phyloP scores from a whole-genome alignment of 2,888 invertebrate genomes.

The Scaptomyza cyrtandrae region DNA sequence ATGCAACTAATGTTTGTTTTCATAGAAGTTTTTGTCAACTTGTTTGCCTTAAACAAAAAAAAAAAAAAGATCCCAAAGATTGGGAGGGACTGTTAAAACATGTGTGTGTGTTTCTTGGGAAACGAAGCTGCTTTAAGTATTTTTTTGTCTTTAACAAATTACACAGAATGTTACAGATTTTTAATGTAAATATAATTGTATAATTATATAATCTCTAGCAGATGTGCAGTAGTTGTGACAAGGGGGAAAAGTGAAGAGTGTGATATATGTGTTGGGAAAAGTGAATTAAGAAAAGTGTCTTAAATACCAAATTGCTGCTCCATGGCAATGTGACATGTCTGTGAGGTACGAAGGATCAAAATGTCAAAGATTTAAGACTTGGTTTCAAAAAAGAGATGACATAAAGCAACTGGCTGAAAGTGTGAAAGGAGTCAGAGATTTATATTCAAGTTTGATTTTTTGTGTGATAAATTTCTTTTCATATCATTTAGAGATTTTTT shows the following conservation, averaged over 20 bases:
- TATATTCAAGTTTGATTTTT: no score
- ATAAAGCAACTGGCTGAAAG: constrained; percentile 1
- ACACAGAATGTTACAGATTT: constrained; percentile 70
- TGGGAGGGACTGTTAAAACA: constrained; percentile 44
- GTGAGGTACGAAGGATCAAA: constrained; percentile 48
- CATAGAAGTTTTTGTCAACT: constrained; percentile 72
- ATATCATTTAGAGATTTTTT: no score
- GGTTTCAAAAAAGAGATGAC: constrained; percentile 2
- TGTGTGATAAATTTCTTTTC: no score
- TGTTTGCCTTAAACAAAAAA: constrained; percentile 49
- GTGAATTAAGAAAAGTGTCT: constrained; percentile 46
- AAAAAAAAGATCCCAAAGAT: constrained; percentile 24
- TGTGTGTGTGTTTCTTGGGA: constrained; percentile 52
- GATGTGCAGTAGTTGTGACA: constrained; percentile 40
- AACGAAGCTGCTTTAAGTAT: constrained; percentile 24
- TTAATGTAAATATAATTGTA: constrained; percentile 79
- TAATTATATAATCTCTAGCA: constrained; percentile 75
- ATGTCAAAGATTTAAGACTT: constrained; percentile 39
- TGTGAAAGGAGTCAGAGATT: not conserved
- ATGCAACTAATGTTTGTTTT: constrained; percentile 70
- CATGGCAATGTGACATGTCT: constrained; percentile 38
- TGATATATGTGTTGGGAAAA: not conserved
- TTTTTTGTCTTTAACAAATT: constrained; percentile 54
- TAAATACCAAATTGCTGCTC: constrained; percentile 24
- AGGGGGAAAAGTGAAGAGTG: not conserved